Evolutionary conservation across 2,113 vertebrate genomes (phyloP), one percentile per base, ranked within the genome.

Genomic region (Leptodactylus fuscus): DNA sequence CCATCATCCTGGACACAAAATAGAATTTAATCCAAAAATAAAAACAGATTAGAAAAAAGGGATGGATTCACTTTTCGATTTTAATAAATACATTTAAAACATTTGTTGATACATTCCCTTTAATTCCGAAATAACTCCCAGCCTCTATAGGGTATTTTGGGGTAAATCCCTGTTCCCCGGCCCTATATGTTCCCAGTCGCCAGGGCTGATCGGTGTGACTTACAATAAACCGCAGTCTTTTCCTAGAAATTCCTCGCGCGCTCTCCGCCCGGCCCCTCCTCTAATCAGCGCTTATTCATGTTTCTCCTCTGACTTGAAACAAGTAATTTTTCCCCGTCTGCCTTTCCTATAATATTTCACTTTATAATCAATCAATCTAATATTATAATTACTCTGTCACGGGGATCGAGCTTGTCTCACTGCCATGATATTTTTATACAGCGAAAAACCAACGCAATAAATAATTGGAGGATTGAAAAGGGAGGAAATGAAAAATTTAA

Each of bases 351-450:
- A 62, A 83, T 83, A 83, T 75, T 83, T 83, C 70, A 75, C 82
- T 62, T 83, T 60, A 75, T 74, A 83, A 75, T 83, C 82, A 82
- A 82, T 82, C 81, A 83, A 71, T 83, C 70, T 74, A 83, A 83
- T 83, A 60, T 83, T 83, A 83, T 83, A 83, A 83, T 83, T 83
- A 48, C 38, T 62, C 82, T 75, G 82, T 83, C 82, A 83, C 51
- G 48, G 70, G 44, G 36, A 62, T 34, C 18, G 49, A 60, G 51
- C 36, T 38, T 62, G 36, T 83, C 70, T 62, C 53, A 24, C 36
- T 46, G 71, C 53, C 70, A 83, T 27, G 70, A 83, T 60, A 75
- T 41, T 83, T 73, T 75, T 46, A 75, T 75, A 74, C 41, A 41
- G 73, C 41, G 75, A 83, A 44, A 70, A 44, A n/a, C n/a, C 13